phyloP scores from a whole-genome alignment of 2,888 invertebrate genomes.

The Leptinotarsa rubiginosa region DNA sequence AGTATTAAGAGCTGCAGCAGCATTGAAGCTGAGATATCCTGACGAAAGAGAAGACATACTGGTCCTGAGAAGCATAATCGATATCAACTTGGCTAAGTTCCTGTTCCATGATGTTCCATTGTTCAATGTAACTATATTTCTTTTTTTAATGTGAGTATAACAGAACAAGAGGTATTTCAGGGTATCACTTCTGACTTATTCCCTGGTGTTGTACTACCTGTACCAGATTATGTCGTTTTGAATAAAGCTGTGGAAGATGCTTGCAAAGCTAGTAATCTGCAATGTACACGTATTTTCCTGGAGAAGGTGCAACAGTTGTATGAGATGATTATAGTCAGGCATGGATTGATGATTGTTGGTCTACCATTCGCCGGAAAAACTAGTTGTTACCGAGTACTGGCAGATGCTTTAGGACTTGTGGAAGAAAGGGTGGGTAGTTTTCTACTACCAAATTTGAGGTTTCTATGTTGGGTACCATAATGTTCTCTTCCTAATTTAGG shows the following conservation, averaged over 20 bases:
- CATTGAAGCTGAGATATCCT: slow-evolving; percentile 89
- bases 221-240: slow-evolving; percentile 82
- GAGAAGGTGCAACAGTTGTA: slow-evolving; percentile 92
- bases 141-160: neutral
- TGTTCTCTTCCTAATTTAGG: slow-evolving; percentile 64
- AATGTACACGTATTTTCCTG: slow-evolving; percentile 86
- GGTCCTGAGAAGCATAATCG: slow-evolving; percentile 89
- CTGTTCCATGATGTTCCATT: slow-evolving; percentile 88
- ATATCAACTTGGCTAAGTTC: slow-evolving; percentile 95
- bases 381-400: slow-evolving; percentile 84
- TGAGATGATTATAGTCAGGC: slow-evolving; percentile 95
- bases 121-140: slow-evolving; percentile 74
- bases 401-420: slow-evolving; percentile 80
- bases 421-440: slow-evolving; percentile 73
- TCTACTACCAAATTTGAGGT: too few relatives aligned
- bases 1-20: slow-evolving; percentile 91
- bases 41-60: slow-evolving; percentile 89
- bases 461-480: too few relatives aligned
- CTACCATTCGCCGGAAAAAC: slow-evolving; percentile 94
- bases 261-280: slow-evolving; percentile 80
- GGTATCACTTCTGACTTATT: slow-evolving; percentile 95
- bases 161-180: slow-evolving; percentile 64
- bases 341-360: slow-evolving; percentile 95
- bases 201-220: slow-evolving; percentile 84
- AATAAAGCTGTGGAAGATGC: slow-evolving; percentile 74